Evolutionary conservation across 2,113 vertebrate genomes (phyloP).

Genomic region (Bucco capensis): DNA sequence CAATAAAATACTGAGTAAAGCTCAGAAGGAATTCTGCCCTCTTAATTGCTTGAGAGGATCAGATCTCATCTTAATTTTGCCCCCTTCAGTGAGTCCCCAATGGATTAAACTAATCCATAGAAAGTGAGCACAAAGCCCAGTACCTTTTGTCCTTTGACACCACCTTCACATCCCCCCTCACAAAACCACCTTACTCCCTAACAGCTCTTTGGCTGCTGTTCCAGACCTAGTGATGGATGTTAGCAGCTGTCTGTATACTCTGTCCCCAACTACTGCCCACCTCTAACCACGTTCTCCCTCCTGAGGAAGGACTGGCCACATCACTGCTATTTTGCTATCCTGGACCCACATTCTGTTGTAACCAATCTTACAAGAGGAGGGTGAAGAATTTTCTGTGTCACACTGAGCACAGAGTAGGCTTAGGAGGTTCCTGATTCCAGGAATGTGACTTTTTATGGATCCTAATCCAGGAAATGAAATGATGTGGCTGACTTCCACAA

Average conservation of each 20-base stretch:
- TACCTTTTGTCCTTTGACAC: neutral
- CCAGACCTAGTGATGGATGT: neutral
- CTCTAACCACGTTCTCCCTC: neutral
- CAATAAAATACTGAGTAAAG: neutral
- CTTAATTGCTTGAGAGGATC: neutral
- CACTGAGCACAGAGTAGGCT: neutral
- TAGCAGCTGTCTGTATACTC: neutral
- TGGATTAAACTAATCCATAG: neutral
- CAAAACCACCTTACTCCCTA: neutral
- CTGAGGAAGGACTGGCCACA: neutral
- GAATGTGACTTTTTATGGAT: slow-evolving; percentile 9
- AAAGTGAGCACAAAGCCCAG: neutral
- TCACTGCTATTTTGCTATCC: neutral
- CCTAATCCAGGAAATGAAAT: neutral
- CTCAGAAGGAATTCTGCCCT: neutral
- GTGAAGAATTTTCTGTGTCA: neutral
- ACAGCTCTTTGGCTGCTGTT: neutral
- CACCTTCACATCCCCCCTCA: neutral
- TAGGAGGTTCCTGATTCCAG: neutral
- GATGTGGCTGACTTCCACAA: neutral
- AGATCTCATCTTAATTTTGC: neutral
- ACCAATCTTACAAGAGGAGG: neutral
- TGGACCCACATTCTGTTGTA: neutral
- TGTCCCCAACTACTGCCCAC: neutral
- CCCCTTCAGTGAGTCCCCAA: neutral